These are phyloP conservation scores for Archocentrus centrarchus DNA, from an alignment of 2,113 vertebrate species.

Conservation along the genomic window DNA sequence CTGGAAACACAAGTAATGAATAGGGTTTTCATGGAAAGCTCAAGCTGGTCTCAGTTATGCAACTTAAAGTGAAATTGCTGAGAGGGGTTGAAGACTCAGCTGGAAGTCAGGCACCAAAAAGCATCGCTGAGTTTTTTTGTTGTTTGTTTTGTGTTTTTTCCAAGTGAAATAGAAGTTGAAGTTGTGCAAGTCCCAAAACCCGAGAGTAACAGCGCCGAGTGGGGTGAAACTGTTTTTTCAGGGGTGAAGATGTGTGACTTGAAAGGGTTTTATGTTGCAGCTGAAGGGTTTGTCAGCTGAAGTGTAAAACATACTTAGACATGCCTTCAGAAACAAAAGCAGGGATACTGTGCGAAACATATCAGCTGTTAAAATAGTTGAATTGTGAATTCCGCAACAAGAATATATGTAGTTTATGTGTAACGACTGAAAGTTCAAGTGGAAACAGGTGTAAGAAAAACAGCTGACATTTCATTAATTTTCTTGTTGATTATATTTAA, in stretches of 20 bases:
- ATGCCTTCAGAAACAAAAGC: accelerated
- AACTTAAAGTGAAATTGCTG: not conserved
- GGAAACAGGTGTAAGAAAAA: not conserved
- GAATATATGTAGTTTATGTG: not conserved
- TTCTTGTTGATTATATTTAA: too few species aligned
- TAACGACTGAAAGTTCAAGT: not conserved
- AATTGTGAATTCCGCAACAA: not conserved
- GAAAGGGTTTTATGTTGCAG: not conserved
- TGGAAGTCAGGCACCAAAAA: not conserved
- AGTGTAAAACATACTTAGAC: not conserved
- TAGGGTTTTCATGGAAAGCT: not conserved
- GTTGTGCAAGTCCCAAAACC: not conserved
- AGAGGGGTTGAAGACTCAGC: not conserved
- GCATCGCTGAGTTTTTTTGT: not conserved
- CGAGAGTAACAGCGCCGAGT: not conserved
- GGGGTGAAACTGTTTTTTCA: not conserved
- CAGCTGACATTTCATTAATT: not conserved
- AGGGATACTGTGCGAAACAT: not conserved
- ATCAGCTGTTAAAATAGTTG: not conserved
- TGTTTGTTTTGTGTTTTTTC: not conserved
- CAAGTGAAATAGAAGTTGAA: not conserved
- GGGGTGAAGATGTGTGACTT: not conserved
- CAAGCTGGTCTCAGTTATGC: too few species aligned
- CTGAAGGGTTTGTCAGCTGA: not conserved
- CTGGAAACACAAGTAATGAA: not conserved